Percentiles rank a stretch among this genome's conserved stretches.
These are phyloP conservation scores for Acleris holmiana DNA, from an alignment of 2,888 invertebrate genomes.

Conservation along the genomic window DNA sequence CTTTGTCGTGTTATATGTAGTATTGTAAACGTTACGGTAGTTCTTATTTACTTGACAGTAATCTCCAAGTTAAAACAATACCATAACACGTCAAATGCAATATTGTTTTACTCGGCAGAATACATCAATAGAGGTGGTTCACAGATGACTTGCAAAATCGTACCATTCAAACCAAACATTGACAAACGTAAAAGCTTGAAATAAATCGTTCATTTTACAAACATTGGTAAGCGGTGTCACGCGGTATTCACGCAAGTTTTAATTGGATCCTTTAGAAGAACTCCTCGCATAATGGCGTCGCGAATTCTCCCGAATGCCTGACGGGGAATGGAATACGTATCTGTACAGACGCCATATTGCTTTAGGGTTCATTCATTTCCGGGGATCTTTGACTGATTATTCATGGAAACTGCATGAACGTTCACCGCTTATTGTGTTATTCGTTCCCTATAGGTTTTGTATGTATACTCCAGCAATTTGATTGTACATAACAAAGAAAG, in stretches of 20 bases:
- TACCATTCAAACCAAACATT: too few relatives aligned
- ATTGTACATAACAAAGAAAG: too few relatives aligned
- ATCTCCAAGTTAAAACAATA: too few relatives aligned
- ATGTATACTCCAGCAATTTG: too few relatives aligned
- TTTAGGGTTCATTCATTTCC: conserved; percentile 13
- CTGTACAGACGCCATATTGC: conserved; percentile 22
- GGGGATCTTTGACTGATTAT: conserved; percentile 3
- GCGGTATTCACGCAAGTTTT: conserved; percentile 46
- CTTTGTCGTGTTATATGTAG: too few relatives aligned
- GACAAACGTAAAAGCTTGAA: neutral
- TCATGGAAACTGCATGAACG: neutral
- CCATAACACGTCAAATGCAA: too few relatives aligned
- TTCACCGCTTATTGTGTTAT: neutral
- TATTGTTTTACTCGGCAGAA: too few relatives aligned
- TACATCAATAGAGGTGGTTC: too few relatives aligned
- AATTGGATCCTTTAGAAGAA: conserved; percentile 48
- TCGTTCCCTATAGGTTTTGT: too few relatives aligned
- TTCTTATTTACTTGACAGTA: too few relatives aligned
- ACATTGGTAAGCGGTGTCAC: conserved; percentile 21
- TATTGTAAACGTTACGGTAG: too few relatives aligned
- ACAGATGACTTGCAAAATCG: too few relatives aligned
- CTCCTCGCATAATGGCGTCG: conserved; percentile 35
- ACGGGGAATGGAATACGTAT: conserved; percentile 27
- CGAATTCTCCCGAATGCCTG: conserved; percentile 24
- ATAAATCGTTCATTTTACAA: conserved; percentile 12